Evolutionary conservation across 2,797 vertebrate genomes (phyloP).

Genomic region (Anniella stebbinsi): DNA sequence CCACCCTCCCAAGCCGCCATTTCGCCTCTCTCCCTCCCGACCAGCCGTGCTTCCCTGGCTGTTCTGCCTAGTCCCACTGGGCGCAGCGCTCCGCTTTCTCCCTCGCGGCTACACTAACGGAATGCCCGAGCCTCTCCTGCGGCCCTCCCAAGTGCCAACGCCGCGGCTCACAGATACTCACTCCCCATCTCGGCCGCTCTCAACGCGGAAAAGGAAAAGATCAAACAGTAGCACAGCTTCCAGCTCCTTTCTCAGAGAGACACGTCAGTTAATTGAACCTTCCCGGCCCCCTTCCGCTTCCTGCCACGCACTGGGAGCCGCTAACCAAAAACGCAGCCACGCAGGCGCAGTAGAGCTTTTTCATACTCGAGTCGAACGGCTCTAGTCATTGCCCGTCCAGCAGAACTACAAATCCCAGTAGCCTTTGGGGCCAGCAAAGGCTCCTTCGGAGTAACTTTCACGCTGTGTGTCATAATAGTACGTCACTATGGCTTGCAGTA

Average conservation of each 20-base stretch:
- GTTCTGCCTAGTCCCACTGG: not conserved
- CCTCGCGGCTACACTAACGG: not conserved
- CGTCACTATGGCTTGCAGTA: not conserved
- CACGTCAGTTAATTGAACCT: slow-evolving; percentile 79
- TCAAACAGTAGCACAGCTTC: not conserved
- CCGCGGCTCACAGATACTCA: slow-evolving; percentile 34
- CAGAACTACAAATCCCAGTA: slow-evolving; percentile 46
- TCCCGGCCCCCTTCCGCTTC: slow-evolving; percentile 77
- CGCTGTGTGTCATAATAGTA: not conserved
- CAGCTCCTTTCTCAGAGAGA: slow-evolving; percentile 65
- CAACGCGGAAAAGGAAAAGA: slow-evolving; percentile 20
- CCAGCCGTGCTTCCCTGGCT: too few relatives aligned
- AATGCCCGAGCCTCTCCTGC: not conserved
- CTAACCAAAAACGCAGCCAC: not conserved
- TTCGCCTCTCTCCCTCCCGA: not conserved
- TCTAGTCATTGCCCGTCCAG: fast-evolving
- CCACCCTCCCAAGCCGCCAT: slow-evolving; percentile 14
- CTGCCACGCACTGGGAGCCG: slow-evolving; percentile 79
- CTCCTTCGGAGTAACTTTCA: not conserved
- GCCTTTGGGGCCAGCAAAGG: too few relatives aligned
- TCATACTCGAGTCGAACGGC: not conserved
- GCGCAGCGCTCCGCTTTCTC: not conserved
- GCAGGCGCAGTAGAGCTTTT: slow-evolving; percentile 11
- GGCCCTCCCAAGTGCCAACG: not conserved
- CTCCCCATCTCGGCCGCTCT: slow-evolving; percentile 46